Conservation (phyloP, 2,113 vertebrate genomes). For the Pollachius pollachius region DNA sequence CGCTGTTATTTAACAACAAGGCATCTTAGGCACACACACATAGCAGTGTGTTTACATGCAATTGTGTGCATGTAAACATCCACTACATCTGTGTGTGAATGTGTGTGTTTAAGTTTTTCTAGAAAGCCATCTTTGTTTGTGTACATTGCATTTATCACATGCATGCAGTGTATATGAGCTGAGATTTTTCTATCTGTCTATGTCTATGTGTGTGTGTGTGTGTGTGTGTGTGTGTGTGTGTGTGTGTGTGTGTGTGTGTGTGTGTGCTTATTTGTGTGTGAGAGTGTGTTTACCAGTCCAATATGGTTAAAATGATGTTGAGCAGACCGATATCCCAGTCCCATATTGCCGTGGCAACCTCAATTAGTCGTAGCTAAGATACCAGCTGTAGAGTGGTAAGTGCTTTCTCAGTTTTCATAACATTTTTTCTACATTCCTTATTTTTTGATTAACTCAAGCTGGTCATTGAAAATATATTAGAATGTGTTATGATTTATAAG, state of each 20-base stretch:
- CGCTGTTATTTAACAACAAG: conserved; percentile 51
- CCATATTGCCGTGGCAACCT: conserved; percentile 59
- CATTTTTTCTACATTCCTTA: too few relatives aligned
- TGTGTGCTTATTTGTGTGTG: conserved; percentile 3
- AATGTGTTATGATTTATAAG: too few relatives aligned
- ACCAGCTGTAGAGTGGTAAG: conserved; percentile 45
- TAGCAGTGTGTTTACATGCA: neutral
- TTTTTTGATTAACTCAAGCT: too few relatives aligned
- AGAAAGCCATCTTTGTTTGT: neutral
- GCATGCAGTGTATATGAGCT: neutral
- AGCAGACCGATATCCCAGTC: conserved; percentile 48
- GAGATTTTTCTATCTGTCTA: neutral
- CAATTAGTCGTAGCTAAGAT: conserved; percentile 54
- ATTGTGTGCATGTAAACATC: too few relatives aligned
- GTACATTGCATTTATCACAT: neutral
- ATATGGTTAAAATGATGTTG: conserved; percentile 56
- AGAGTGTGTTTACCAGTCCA: conserved; percentile 32
- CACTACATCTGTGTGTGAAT: neutral
- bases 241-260: neutral
- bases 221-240: neutral
- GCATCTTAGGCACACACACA: conserved; percentile 18
- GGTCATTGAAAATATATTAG: too few relatives aligned
- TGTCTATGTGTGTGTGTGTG: neutral
- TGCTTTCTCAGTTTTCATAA: conserved; percentile 15
- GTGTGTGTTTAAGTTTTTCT: neutral